Conservation (phyloP, 92 coral and sea anemone genomes). For the Hydrozoanthus gracilis region DNA sequence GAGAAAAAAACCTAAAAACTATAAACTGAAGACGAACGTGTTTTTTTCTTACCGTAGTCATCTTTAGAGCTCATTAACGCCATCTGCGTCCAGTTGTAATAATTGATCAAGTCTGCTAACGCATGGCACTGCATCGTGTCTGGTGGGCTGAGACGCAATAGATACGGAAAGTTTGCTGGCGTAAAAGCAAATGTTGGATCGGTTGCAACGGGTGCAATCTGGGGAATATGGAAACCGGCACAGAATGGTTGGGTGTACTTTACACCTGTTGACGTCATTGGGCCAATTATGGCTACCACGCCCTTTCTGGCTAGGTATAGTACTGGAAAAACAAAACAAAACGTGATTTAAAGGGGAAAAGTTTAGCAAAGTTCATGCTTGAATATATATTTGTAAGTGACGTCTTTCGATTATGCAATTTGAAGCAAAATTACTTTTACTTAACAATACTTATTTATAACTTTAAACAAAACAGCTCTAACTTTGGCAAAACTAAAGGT, state of each 20-base stretch:
- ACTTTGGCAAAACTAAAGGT: too few relatives aligned
- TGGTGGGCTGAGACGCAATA: constrained; percentile 66
- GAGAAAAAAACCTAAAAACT: neutral
- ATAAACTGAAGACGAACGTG: neutral
- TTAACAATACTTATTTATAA: too few relatives aligned
- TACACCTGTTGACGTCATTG: constrained; percentile 81
- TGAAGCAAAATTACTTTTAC: too few relatives aligned
- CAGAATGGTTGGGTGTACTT: constrained; percentile 79
- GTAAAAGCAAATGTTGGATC: constrained; percentile 70
- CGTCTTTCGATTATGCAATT: too few relatives aligned
- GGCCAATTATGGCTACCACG: constrained; percentile 79
- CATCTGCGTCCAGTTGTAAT: constrained; percentile 75
- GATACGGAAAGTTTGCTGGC: constrained; percentile 69
- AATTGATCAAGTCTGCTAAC: constrained; percentile 63
- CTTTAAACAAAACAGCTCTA: too few relatives aligned
- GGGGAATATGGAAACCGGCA: constrained; percentile 80
- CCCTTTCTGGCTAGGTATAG: constrained; percentile 67
- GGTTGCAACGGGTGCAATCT: constrained; percentile 80
- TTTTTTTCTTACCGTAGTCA: constrained; percentile 67
- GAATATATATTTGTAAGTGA: too few relatives aligned
- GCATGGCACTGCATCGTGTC: constrained; percentile 78
- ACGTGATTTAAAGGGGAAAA: neutral
- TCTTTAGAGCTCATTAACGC: constrained; percentile 74
- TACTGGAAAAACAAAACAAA: constrained; percentile 32
- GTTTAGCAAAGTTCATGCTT: too few relatives aligned